Percentiles rank a stretch among this genome's conserved stretches.
Evolutionary conservation across 1,140 invertebrate genomes (phyloP).

Genomic region (Matsumurasca onukii): DNA sequence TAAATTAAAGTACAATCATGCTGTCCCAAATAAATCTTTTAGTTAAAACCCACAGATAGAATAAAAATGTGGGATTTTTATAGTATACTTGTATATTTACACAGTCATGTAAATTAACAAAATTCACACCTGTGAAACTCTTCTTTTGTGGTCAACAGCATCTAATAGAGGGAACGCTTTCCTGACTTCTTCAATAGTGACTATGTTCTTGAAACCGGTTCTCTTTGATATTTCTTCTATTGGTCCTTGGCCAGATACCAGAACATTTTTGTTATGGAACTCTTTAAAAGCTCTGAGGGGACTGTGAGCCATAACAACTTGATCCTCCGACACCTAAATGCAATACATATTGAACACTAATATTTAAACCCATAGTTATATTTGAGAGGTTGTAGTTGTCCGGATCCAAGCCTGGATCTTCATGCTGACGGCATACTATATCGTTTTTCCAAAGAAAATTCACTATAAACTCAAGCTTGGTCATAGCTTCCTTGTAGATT

Average conservation of each 20-base stretch:
- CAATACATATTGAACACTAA: slow-evolving; percentile 22
- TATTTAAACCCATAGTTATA: background rate
- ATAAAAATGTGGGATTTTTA: too few species aligned
- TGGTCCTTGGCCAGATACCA: slow-evolving; percentile 71
- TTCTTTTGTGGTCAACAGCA: slow-evolving; percentile 65
- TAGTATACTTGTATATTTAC: too few species aligned
- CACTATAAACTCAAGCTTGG: too few species aligned
- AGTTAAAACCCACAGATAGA: too few species aligned
- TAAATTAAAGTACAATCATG: too few species aligned
- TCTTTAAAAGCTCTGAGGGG: slow-evolving; percentile 64
- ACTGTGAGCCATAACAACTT: slow-evolving; percentile 72
- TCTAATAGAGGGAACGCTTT: slow-evolving; percentile 66
- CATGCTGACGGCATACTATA: too few species aligned
- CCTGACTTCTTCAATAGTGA: slow-evolving; percentile 62
- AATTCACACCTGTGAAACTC: slow-evolving; percentile 46
- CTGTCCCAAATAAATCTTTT: too few species aligned
- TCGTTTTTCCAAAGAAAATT: too few species aligned
- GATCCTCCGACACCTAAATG: slow-evolving; percentile 57
- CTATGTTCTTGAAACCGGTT: slow-evolving; percentile 64
- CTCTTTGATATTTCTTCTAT: slow-evolving; percentile 64
- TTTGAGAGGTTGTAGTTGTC: too few species aligned
- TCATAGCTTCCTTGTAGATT: too few species aligned
- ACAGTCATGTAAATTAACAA: too few species aligned
- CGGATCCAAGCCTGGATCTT: too few species aligned
- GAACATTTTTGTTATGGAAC: slow-evolving; percentile 64